Percentiles rank a stretch among this genome's conserved stretches.
Evolutionary conservation across 1,140 invertebrate genomes (phyloP).

Genomic region (Epicauta chinensis): DNA sequence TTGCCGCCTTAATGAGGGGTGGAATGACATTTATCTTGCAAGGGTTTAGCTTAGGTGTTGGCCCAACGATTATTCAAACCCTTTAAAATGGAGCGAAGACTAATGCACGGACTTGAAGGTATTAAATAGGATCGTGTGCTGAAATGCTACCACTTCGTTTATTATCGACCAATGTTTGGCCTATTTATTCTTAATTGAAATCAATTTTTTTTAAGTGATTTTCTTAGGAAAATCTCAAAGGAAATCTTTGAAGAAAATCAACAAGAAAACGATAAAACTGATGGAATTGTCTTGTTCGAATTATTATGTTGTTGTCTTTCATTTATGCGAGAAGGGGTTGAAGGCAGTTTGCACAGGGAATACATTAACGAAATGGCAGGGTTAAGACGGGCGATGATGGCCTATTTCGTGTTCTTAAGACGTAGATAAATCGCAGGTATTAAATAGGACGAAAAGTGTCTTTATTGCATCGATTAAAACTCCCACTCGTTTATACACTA

Average conservation of each 20-base stretch:
- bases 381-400: slow-evolving; percentile 22
- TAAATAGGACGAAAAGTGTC: background rate
- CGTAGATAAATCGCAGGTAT: slow-evolving; percentile 17
- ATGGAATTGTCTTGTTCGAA: too few species aligned
- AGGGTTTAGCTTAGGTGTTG: slow-evolving; percentile 28
- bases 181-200: background rate
- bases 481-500: too few species aligned
- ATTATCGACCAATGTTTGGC: background rate
- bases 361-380: slow-evolving; percentile 22
- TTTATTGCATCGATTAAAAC: too few species aligned
- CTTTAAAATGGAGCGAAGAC: slow-evolving; percentile 33
- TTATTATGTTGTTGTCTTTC: too few species aligned
- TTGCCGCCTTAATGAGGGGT: slow-evolving; percentile 31
- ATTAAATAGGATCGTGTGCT: slow-evolving; percentile 24
- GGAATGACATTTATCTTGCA: slow-evolving; percentile 37
- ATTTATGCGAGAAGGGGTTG: background rate
- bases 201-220: too few species aligned
- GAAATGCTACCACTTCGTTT: slow-evolving; percentile 8
- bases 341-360: slow-evolving; percentile 21
- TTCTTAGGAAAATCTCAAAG: too few species aligned
- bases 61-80: slow-evolving; percentile 33
- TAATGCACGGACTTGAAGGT: slow-evolving; percentile 22
- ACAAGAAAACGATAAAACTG: slow-evolving; percentile 7
- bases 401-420: slow-evolving; percentile 17
- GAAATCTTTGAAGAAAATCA: background rate